Base-by-base conservation (phyloP, 2,113 vertebrate species). In the Zingel zingel region DNA sequence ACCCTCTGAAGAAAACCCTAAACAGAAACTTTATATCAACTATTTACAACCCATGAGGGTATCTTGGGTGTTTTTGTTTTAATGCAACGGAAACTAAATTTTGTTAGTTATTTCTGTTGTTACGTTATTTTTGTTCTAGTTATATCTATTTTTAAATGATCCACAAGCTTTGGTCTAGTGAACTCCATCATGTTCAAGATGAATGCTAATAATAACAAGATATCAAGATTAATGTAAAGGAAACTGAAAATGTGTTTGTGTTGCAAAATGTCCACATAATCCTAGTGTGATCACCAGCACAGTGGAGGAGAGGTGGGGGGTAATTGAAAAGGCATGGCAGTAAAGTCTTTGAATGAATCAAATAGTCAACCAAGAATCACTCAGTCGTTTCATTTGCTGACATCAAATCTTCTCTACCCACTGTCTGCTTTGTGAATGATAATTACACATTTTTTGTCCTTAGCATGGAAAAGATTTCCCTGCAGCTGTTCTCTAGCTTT, bases 301-400 rank as follows among this genome's bases (percentile, higher is more conserved):
- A 45, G 23, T 23, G n/a, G 59, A 57, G 50, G 43, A 48, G 16
- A 12, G 12, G 30, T 10, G 5, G n/a, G 27, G 27, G 27, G 27
- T 27, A 27, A 80, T 67, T 86, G 78, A 89, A 86, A 73, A 84
- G 73, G 58, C 77, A 54, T 77, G 53, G 61, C 23, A 51, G 56
- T 63, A 57, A 77, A 76, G 30, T 61, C 21, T 36, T 68, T 85
- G 61, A 84, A 85, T 77, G 18, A 75, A 74, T 84, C 77, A 84
- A 80, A 82, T 75, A 85, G 68, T 62, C 69, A 48, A 48, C 71
- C 56, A 64, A 82, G 54, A 82, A 63, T 83, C 76, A 84, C 57
- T 83, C 64, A 50, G 23, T 69, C 51, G 4, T 4, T 77, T 78
- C 25, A 82, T 84, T 86, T 79, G 48, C 80, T 81, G 68, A 82